Conservation (phyloP, 2,888 invertebrate genomes). For the Agonopterix alstromeriana region DNA sequence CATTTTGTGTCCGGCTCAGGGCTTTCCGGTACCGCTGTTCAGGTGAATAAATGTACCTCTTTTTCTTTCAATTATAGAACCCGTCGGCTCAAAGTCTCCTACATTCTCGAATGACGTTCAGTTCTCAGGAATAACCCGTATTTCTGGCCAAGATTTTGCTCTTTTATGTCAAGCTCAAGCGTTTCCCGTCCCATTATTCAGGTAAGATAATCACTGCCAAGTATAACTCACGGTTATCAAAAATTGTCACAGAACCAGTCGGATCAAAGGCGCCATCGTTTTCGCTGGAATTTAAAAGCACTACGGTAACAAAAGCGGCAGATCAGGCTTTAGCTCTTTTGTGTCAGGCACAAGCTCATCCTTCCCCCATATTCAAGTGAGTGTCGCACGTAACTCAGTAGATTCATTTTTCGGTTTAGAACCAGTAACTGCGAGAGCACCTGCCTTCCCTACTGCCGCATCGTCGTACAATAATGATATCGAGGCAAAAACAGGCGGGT, state of each 20-base stretch:
- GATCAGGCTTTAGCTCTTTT: slow-evolving; percentile 81
- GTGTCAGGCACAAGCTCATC: slow-evolving; percentile 88
- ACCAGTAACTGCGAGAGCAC: slow-evolving; percentile 68
- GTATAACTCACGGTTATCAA: no score
- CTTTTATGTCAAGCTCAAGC: slow-evolving; percentile 84
- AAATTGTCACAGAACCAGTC: slow-evolving; percentile 76
- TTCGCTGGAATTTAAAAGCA: slow-evolving; percentile 45
- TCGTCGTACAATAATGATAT: slow-evolving; percentile 68
- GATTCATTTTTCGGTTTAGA: slow-evolving; percentile 46
- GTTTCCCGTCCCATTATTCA: slow-evolving; percentile 83
- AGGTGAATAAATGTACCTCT: slow-evolving; percentile 47
- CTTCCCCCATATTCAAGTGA: slow-evolving; percentile 78
- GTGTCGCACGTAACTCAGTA: slow-evolving; percentile 14
- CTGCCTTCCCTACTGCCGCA: slow-evolving; percentile 70
- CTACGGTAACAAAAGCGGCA: slow-evolving; percentile 16
- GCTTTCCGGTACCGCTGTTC: slow-evolving; percentile 82
- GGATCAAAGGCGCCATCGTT: slow-evolving; percentile 84
- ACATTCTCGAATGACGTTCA: slow-evolving; percentile 80
- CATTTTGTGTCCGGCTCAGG: slow-evolving; percentile 83
- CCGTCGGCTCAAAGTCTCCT: slow-evolving; percentile 81
- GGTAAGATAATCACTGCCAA: slow-evolving; percentile 59
- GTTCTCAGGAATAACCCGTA: slow-evolving; percentile 36
- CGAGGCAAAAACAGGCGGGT: slow-evolving; percentile 50
- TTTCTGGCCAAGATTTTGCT: slow-evolving; percentile 77
- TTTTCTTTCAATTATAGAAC: slow-evolving; percentile 63